Conservation (phyloP, 2,113 vertebrate genomes). For the Hydrolagus affinis region DNA sequence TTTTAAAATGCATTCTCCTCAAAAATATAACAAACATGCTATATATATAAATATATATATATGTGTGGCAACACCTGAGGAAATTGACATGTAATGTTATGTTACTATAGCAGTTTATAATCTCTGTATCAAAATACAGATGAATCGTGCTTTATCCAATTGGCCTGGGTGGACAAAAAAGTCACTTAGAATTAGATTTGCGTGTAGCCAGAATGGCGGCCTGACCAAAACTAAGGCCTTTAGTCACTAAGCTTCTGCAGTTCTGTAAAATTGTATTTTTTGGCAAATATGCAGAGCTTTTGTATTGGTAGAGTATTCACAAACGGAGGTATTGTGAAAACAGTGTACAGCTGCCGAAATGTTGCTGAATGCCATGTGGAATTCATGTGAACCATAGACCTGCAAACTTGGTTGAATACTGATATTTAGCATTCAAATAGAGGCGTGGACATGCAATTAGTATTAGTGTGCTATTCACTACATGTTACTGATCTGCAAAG, state of each 20-base stretch:
- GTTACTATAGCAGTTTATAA: neutral
- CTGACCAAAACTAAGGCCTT: neutral
- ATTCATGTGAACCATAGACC: too few species aligned
- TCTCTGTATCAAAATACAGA: neutral
- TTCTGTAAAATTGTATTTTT: neutral
- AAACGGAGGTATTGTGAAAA: too few species aligned
- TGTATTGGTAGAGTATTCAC: neutral
- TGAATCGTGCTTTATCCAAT: neutral
- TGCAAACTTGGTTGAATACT: too few species aligned
- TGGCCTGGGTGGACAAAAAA: neutral
- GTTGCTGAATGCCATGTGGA: too few species aligned
- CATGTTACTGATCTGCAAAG: too few species aligned
- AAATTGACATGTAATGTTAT: neutral
- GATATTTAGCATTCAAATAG: too few species aligned
- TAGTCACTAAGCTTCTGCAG: neutral
- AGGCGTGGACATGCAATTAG: too few species aligned
- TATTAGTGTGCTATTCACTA: too few species aligned
- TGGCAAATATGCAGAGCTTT: constrained; percentile 1
- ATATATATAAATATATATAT: neutral
- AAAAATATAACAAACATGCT: neutral
- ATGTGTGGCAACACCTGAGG: neutral
- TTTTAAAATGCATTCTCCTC: neutral
- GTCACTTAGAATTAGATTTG: neutral
- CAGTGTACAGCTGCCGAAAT: too few species aligned
- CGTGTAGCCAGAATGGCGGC: neutral